These are phyloP conservation scores for Saccostrea glomerata DNA, from an alignment of 1,140 invertebrate species.

Conservation along the genomic window DNA sequence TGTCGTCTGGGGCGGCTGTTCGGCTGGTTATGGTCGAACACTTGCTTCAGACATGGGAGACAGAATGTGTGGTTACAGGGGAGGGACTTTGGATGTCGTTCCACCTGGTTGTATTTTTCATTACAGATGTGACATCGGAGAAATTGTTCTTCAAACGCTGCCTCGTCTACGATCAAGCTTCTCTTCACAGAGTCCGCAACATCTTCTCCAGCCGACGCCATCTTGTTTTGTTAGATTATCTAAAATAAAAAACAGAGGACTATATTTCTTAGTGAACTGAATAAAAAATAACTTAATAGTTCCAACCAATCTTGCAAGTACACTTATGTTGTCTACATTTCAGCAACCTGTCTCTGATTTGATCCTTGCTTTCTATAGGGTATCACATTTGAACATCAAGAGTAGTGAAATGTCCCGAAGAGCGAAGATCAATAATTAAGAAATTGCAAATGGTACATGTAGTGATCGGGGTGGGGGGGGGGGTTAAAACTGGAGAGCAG, in stretches of 20 bases:
- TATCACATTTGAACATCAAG: too few relatives aligned
- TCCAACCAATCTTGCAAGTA: too few relatives aligned
- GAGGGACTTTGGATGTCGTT: conserved; percentile 70
- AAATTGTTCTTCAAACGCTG: conserved; percentile 75
- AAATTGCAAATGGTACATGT: too few relatives aligned
- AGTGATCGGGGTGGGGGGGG: too few relatives aligned
- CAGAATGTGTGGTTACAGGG: conserved; percentile 76
- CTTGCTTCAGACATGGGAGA: conserved; percentile 68
- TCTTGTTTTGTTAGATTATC: conserved; percentile 43
- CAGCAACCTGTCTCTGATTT: too few relatives aligned
- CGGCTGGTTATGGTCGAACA: conserved; percentile 71
- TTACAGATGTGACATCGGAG: conserved; percentile 72
- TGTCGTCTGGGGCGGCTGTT: conserved; percentile 56
- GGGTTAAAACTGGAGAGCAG: too few relatives aligned
- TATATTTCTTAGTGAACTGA: too few relatives aligned
- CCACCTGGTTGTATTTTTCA: conserved; percentile 68
- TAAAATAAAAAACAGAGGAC: background rate
- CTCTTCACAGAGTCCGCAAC: conserved; percentile 50
- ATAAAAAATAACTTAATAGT: too few relatives aligned
- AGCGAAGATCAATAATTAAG: too few relatives aligned
- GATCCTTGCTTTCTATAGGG: too few relatives aligned
- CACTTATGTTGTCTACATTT: too few relatives aligned
- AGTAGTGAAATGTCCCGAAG: too few relatives aligned
- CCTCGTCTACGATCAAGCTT: conserved; percentile 72
- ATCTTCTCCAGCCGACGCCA: conserved; percentile 57